A percentile compares a stretch with the other conserved stretches of the same genome.
Conservation (phyloP, 2,113 vertebrate genomes). For the Upupa epops region DNA sequence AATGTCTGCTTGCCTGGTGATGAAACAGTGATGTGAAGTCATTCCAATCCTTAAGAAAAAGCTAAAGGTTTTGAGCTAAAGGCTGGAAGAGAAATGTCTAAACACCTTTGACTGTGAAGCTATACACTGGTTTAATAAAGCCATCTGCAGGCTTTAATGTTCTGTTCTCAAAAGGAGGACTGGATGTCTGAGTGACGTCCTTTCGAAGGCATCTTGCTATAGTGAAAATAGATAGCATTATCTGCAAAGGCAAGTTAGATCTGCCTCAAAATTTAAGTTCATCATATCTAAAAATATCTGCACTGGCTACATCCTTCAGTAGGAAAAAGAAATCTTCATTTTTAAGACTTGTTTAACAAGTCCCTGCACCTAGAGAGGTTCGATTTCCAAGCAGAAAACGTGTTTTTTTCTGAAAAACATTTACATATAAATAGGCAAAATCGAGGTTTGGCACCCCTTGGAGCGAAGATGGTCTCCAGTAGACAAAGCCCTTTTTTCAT, state of each 20-base stretch:
- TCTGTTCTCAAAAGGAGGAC: not conserved
- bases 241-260: not conserved
- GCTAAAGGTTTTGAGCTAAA: not conserved
- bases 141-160: not conserved
- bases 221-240: not conserved
- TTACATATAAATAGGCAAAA: conserved; percentile 79
- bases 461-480: not conserved
- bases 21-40: not conserved
- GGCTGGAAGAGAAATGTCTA: not conserved
- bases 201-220: not conserved
- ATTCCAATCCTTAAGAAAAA: not conserved
- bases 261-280: not conserved
- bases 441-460: not conserved
- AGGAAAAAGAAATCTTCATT: not conserved
- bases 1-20: not conserved
- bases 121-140: not conserved
- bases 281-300: not conserved
- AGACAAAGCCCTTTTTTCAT: conserved; percentile 31
- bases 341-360: not conserved
- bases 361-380: not conserved
- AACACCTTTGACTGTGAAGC: not conserved
- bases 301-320: not conserved
- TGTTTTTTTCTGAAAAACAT: conserved; percentile 54
- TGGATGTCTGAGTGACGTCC: not conserved
- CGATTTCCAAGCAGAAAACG: not conserved